A percentile compares a stretch with the other conserved stretches of the same genome.
Evolutionary conservation across 2,113 vertebrate species (phyloP).

Genomic region (Pelusios castaneus): DNA sequence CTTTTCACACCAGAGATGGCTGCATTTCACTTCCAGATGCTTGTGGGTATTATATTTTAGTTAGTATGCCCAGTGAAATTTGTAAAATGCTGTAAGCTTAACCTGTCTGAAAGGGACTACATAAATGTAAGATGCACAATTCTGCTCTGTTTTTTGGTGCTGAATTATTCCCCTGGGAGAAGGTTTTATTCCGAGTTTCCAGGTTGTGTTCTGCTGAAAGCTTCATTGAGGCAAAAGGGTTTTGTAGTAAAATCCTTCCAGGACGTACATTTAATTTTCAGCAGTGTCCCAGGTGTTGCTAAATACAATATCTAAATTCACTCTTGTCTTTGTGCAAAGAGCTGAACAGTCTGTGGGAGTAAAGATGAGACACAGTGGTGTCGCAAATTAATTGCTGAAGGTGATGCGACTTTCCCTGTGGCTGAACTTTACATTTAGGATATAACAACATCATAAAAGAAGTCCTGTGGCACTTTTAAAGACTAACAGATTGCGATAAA

Average conservation of each 20-base stretch:
- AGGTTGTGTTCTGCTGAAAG: not conserved
- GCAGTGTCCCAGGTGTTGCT: not conserved
- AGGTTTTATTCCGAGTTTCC: not conserved
- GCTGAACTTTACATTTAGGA: too few relatives aligned
- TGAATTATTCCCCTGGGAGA: not conserved
- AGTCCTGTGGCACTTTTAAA: too few relatives aligned
- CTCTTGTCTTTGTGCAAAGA: not conserved
- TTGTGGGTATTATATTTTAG: fast-evolving
- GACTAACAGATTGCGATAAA: too few relatives aligned
- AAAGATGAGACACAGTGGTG: not conserved
- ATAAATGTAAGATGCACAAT: not conserved
- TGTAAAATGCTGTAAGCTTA: not conserved
- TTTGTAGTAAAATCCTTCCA: not conserved
- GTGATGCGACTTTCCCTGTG: not conserved
- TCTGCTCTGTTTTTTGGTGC: not conserved
- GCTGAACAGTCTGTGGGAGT: not conserved
- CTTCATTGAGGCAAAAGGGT: not conserved
- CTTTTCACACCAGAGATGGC: fast-evolving
- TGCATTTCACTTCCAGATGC: not conserved
- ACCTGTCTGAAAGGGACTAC: not conserved
- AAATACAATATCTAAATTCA: not conserved
- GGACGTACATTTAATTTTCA: not conserved
- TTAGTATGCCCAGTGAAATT: too few relatives aligned
- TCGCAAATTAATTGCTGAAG: not conserved
- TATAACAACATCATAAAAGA: too few relatives aligned